Percentiles rank a stretch among this genome's conserved stretches.
phyloP scores from a whole-genome alignment of 2,797 vertebrate species.

The Crenuchus spilurus region DNA sequence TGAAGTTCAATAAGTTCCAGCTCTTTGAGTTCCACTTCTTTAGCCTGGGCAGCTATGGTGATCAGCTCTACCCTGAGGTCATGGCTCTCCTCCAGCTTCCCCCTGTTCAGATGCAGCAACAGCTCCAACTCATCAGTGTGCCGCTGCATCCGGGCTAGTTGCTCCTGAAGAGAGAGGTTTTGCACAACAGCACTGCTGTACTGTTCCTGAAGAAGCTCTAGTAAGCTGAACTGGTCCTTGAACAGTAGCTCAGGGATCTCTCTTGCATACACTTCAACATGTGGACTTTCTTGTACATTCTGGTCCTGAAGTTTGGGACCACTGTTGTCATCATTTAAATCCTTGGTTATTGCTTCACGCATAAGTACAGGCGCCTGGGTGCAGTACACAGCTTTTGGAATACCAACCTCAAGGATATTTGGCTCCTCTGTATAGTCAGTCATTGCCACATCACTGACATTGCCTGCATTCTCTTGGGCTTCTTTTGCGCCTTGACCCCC shows the following conservation, averaged over 20 bases:
- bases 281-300: not conserved
- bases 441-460: not conserved
- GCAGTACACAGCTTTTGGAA: not conserved
- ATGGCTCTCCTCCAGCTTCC: conserved; percentile 71
- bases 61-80: conserved; percentile 67
- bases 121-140: conserved; percentile 70
- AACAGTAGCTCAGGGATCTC: conserved; percentile 38
- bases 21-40: conserved; percentile 60
- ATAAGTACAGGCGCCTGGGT: not conserved
- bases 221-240: conserved; percentile 38
- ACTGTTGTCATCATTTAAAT: not conserved
- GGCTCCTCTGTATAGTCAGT: not conserved
- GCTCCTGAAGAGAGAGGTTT: conserved; percentile 71
- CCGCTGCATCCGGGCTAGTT: conserved; percentile 76
- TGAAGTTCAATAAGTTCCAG: conserved; percentile 54
- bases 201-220: conserved; percentile 48
- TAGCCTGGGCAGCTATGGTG: conserved; percentile 61
- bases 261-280: conserved; percentile 6
- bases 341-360: not conserved
- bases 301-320: conserved; percentile 3
- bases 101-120: conserved; percentile 57
- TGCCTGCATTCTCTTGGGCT: not conserved
- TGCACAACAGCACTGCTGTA: conserved; percentile 61
- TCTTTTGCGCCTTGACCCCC: not conserved
- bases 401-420: not conserved